Evolutionary conservation across 2,797 vertebrate genomes (phyloP), one percentile per base, ranked within the genome.

Genomic region (Iguana delicatissima): DNA sequence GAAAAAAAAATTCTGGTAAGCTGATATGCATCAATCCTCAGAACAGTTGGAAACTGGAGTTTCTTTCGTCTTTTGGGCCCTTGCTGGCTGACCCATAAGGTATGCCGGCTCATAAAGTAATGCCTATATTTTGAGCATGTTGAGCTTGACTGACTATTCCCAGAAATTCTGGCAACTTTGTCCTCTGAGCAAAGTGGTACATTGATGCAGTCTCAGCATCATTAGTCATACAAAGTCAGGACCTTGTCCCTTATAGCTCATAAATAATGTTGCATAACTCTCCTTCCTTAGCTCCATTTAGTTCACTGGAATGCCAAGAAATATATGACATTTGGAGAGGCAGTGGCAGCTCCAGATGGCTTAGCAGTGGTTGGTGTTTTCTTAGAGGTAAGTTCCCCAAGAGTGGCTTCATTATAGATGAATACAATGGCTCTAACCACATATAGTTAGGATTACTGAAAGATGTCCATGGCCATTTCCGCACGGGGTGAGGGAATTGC

Each of bases 251-350:
- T 32, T 88, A 22, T 77, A 74, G 32, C 80, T 16, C 81, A 86
- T 84, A 89, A 50, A 42, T 90, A 92, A 38, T 62, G 84, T 42
- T 67, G 92, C 92, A 2, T 92, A 81, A 4, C 84, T 95, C 91
- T 85, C 77, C 72, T 82, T 89, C 93, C 0, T 46, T 86, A 99
- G 99, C 98, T 99, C 88, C 99, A 99, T 95, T 97, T 99, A 92
- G 99, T 99, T 89, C 99, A 99, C 89, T 99, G 99, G 99, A 99
- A 99, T 50, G 98, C 98, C 80, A 98, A 96, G 90, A 99, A 99
- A 92, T 99, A 99, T 94, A 96, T 96, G 90, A 97, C 98, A 1
- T 99, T 99, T 95, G 98, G 96, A 86, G 98, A 99, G 88, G 99
- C 99, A 0, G 98, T 97, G 79, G 93, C 94, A 9, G 98, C 98